These are phyloP conservation scores for Sialis lutaria DNA, from an alignment of 2,888 invertebrate species.

Conservation along the genomic window DNA sequence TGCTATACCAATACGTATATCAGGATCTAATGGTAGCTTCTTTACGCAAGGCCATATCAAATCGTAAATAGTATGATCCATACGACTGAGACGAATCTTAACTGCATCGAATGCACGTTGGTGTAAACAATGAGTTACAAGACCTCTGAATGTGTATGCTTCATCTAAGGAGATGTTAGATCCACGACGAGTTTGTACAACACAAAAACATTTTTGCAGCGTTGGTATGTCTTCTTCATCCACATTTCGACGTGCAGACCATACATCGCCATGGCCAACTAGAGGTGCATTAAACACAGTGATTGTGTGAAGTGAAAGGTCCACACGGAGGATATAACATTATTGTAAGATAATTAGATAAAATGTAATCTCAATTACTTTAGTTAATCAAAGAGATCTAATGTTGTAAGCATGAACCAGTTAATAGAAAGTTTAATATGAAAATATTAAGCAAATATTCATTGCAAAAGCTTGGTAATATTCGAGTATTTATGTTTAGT, in stretches of 20 bases:
- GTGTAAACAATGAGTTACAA: constrained; percentile 51
- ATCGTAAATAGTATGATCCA: constrained; percentile 76
- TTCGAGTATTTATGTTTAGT: too few species aligned
- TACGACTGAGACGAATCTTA: constrained; percentile 57
- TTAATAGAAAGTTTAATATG: too few species aligned
- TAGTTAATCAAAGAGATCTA: too few species aligned
- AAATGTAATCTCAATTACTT: too few species aligned
- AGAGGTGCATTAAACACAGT: too few species aligned
- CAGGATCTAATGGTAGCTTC: constrained; percentile 44
- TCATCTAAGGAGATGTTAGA: constrained; percentile 35
- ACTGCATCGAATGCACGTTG: constrained; percentile 54
- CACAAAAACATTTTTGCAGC: constrained; percentile 57
- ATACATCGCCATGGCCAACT: constrained; percentile 37
- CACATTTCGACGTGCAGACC: constrained; percentile 54
- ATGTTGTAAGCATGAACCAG: too few species aligned
- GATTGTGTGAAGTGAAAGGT: too few species aligned
- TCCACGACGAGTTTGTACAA: constrained; percentile 42
- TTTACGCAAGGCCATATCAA: constrained; percentile 80
- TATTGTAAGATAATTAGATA: too few species aligned
- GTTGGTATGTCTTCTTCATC: constrained; percentile 53
- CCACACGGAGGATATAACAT: too few species aligned
- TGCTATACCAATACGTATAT: constrained; percentile 36
- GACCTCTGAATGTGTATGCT: constrained; percentile 23
- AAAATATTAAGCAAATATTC: too few species aligned
- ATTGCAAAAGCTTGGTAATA: too few species aligned